These are phyloP conservation scores for Spialia ferax DNA, from an alignment of 2,888 invertebrate genomes.

Conservation along the genomic window DNA sequence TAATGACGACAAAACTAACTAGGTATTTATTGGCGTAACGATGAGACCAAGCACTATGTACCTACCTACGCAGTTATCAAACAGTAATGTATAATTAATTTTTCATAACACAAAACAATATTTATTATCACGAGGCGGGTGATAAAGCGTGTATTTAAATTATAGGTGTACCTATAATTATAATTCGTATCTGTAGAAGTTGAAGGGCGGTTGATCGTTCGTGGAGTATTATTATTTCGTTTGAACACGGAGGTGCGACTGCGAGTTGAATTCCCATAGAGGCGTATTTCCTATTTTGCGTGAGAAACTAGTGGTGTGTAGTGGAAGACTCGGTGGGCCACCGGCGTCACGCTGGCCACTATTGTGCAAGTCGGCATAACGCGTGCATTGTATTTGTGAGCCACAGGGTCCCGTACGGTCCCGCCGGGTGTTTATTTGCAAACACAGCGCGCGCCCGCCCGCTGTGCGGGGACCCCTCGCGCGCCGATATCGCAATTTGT, in stretches of 20 bases:
- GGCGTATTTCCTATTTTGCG: conserved; percentile 68
- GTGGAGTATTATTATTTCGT: conserved; percentile 43
- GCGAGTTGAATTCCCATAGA: conserved; percentile 54
- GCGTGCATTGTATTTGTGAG: conserved; percentile 55
- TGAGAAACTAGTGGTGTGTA: conserved; percentile 63
- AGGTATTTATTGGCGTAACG: background rate
- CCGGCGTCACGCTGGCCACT: conserved; percentile 67
- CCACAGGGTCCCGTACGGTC: conserved; percentile 61
- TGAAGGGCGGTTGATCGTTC: conserved; percentile 42
- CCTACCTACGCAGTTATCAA: background rate
- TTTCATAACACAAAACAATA: conserved; percentile 14
- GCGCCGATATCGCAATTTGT: conserved; percentile 71
- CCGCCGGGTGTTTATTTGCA: conserved; percentile 85
- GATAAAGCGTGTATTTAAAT: conserved; percentile 34
- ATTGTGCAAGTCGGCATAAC: conserved; percentile 64
- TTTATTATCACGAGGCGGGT: conserved; percentile 23
- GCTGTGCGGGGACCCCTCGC: conserved; percentile 54
- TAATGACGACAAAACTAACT: background rate
- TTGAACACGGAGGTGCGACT: conserved; percentile 28
- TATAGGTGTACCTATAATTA: no score
- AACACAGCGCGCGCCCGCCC: conserved; percentile 75
- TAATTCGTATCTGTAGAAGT: conserved; percentile 31
- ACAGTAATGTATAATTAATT: conserved; percentile 10
- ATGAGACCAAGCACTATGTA: background rate
- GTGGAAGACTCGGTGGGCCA: conserved; percentile 55